Conservation (phyloP, 1,140 invertebrate genomes). For the Argopecten irradians region DNA sequence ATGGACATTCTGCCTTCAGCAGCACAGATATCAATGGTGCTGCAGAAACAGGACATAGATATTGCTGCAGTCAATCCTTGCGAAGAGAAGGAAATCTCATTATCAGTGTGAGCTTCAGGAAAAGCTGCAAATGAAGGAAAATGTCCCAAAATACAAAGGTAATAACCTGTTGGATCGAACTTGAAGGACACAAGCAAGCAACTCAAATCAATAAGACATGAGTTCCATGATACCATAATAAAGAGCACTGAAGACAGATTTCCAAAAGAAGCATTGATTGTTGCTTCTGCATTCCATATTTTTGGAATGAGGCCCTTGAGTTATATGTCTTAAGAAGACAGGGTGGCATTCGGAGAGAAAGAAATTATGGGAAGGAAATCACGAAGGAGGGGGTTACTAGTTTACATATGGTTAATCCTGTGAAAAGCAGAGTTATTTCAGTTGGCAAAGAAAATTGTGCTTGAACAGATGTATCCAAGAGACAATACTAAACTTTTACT, state of each 20-base stretch:
- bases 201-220: too few species aligned
- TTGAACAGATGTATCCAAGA: neutral
- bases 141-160: too few species aligned
- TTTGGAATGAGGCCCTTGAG: neutral
- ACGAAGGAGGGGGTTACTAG: neutral
- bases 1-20: slow-evolving; percentile 24
- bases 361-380: neutral
- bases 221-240: too few species aligned
- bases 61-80: slow-evolving; percentile 20
- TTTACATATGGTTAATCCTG: neutral
- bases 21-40: neutral
- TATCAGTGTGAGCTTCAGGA: neutral
- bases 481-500: neutral
- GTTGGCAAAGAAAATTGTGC: neutral
- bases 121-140: neutral
- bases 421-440: neutral
- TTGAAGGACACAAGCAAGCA: too few species aligned
- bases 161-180: too few species aligned
- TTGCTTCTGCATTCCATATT: neutral
- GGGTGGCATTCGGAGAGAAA: neutral
- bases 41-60: slow-evolving; percentile 3
- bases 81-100: neutral
- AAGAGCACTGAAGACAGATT: neutral
- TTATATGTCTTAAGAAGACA: neutral
- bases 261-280: neutral